Evolutionary conservation across 2,113 vertebrate species (phyloP), one percentile per base, ranked within the genome.

Genomic region (Pongo abelii): DNA sequence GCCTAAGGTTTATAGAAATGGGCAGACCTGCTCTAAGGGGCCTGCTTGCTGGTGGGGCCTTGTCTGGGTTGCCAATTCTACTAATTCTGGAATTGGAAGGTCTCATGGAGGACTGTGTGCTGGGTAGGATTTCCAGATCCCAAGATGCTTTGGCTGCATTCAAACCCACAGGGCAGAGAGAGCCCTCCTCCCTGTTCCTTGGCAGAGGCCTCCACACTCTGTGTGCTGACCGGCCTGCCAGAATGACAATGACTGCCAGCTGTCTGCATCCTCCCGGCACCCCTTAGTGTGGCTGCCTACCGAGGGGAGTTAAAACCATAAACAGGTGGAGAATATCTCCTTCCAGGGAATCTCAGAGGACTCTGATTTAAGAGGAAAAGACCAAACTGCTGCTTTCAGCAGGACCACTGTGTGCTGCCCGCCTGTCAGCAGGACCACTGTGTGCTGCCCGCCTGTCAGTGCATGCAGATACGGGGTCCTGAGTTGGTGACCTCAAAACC

Each of bases 11-110:
- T 59, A 0, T 43, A 35, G 74, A 48, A 17, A 6, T 3, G 30
- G 1, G 30, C 43, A 0, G 8, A 10, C 55, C 30, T 57, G 18
- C 87, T n/a, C 4, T 4, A 2, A n/a, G 40, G 52, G 13, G 20
- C 1, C 32, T 3, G 30, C 72, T 16, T 2, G 13, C 32, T 8
- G 23, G 1, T 0, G 6, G 43, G 74, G 18, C 38, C 30, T 40
- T 6, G 20, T 35, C 32, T 16, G 40, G 18, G 40, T 32, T 13
- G 14, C 69, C 20, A 2, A 9, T 30, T 89, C 70, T 9, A 4
- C 70, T 22, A n/a, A 43, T 43, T 20, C 84, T 67, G 40, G 43
- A 40, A 22, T 14, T 30, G 16, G 13, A 43, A 32, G 27, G 40
- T 61, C 74, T n/a, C 35, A 8, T 32, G 74, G 69, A 89, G 5